These are phyloP conservation scores for Poecilia velifera DNA, from an alignment of 2,797 vertebrate species.

Conservation along the genomic window DNA sequence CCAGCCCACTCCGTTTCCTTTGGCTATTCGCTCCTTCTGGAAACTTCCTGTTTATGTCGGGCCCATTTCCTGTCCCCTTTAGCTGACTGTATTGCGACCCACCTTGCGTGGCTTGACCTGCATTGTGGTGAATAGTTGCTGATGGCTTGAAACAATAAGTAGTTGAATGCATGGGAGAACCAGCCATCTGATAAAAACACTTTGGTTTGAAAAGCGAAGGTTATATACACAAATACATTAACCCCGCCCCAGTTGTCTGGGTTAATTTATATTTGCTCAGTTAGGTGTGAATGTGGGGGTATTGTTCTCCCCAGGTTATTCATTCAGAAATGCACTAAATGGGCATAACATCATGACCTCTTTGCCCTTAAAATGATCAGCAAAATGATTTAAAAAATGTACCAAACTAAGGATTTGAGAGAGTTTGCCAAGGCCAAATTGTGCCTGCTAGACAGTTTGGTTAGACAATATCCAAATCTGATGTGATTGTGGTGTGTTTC, in stretches of 20 bases:
- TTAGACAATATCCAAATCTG: not conserved
- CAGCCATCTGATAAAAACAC: slow-evolving; percentile 25
- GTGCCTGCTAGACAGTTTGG: not conserved
- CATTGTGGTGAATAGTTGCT: slow-evolving; percentile 64
- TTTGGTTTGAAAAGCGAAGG: not conserved
- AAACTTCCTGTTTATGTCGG: slow-evolving; percentile 86
- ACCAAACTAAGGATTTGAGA: not conserved
- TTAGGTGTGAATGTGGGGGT: not conserved
- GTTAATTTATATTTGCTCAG: not conserved
- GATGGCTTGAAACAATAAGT: slow-evolving; percentile 60
- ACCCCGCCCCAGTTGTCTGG: not conserved
- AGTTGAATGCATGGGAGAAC: slow-evolving; percentile 36
- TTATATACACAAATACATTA: slow-evolving; percentile 14
- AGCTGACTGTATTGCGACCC: slow-evolving; percentile 60
- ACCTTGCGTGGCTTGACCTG: slow-evolving; percentile 55
- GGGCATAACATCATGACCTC: not conserved
- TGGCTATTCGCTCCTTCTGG: slow-evolving; percentile 77
- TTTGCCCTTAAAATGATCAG: not conserved
- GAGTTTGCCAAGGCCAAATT: not conserved
- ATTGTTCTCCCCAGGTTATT: not conserved
- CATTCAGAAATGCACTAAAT: not conserved
- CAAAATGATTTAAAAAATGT: not conserved
- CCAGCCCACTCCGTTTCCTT: slow-evolving; percentile 81
- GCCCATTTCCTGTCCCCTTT: slow-evolving; percentile 78
- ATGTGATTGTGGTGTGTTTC: not conserved